These are phyloP conservation scores for Anadara kagoshimensis DNA, from an alignment of 1,140 invertebrate genomes.

Conservation along the genomic window DNA sequence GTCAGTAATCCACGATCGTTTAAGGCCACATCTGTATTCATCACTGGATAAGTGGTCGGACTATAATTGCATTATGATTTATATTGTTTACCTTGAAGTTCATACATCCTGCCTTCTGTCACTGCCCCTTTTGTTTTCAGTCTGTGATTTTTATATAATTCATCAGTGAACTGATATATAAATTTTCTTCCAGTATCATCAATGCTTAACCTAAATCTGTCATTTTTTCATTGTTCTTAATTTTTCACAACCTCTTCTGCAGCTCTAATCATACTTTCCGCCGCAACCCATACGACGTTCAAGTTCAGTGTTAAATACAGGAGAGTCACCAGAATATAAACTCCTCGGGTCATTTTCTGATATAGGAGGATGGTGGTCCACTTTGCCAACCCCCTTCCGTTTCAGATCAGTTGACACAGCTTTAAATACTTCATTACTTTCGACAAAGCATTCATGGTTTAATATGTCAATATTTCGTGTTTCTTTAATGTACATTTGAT, in stretches of 20 bases:
- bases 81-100: too few species aligned
- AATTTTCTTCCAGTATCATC: slow-evolving; percentile 2
- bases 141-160: slow-evolving; percentile 16
- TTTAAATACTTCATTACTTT: slow-evolving; percentile 13
- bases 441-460: slow-evolving; percentile 10
- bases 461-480: slow-evolving; percentile 23
- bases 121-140: too few species aligned
- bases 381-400: neutral
- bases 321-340: neutral
- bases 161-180: slow-evolving; percentile 12
- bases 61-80: too few species aligned
- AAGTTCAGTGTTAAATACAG: neutral
- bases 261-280: neutral
- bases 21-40: too few species aligned
- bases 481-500: slow-evolving; percentile 19
- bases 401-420: slow-evolving; percentile 5
- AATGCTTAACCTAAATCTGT: neutral
- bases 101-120: too few species aligned
- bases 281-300: neutral
- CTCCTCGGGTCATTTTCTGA: neutral
- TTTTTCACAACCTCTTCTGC: slow-evolving; percentile 4
- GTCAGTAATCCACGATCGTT: too few species aligned
- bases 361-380: slow-evolving; percentile 4
- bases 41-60: too few species aligned
- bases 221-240: slow-evolving; percentile 3